These are phyloP conservation scores for Betta splendens DNA, from an alignment of 2,797 vertebrate genomes.

Conservation along the genomic window DNA sequence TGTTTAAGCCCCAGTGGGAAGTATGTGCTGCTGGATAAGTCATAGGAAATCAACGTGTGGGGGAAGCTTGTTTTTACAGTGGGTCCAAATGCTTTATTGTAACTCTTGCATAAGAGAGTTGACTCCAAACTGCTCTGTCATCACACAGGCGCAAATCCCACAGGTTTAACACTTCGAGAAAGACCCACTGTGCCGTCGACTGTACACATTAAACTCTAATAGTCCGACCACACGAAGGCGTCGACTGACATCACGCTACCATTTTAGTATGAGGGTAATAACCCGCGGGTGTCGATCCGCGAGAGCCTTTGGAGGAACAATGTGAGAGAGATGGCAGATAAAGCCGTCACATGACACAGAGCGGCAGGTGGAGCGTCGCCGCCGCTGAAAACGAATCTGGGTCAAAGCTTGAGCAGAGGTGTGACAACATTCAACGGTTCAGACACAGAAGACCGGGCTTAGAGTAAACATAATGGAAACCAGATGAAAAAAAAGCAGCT, in stretches of 20 bases:
- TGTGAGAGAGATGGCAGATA: slow-evolving; percentile 1
- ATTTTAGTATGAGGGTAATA: slow-evolving; percentile 18
- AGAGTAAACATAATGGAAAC: background rate
- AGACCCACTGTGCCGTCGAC: slow-evolving; percentile 67
- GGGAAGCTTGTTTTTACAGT: slow-evolving; percentile 9
- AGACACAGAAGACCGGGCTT: background rate
- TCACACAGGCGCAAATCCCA: slow-evolving; percentile 42
- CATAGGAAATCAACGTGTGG: slow-evolving; percentile 13
- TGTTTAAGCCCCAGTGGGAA: background rate
- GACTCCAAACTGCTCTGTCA: slow-evolving; percentile 16
- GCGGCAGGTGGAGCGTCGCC: slow-evolving; percentile 1
- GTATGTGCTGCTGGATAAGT: background rate
- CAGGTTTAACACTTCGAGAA: slow-evolving; percentile 43
- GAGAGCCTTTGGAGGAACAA: slow-evolving; percentile 15
- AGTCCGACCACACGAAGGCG: slow-evolving; percentile 41
- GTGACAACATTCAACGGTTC: background rate
- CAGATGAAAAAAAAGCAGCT: too few relatives aligned
- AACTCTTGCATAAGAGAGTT: slow-evolving; percentile 24
- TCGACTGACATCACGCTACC: background rate
- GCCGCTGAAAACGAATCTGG: background rate
- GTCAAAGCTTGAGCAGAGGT: background rate
- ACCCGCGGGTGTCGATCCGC: slow-evolving; percentile 11
- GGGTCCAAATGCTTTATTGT: slow-evolving; percentile 5
- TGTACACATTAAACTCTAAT: slow-evolving; percentile 60
- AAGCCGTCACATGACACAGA: background rate